Evolutionary conservation across 2,797 vertebrate species (phyloP).

Genomic region (Podarcis siculus): DNA sequence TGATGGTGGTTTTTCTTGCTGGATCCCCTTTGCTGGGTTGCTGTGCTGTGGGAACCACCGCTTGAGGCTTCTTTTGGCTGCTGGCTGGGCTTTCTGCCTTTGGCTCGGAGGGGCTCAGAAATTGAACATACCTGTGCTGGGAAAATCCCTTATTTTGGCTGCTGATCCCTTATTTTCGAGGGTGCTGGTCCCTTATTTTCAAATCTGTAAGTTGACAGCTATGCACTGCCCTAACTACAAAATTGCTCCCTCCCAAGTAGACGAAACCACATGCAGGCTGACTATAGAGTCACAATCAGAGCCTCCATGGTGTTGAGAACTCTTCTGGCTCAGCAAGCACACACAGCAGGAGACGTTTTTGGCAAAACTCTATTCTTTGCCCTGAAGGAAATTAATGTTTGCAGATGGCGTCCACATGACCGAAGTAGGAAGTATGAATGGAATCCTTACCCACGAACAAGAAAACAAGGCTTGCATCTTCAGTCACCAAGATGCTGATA

Average conservation of each 20-base stretch:
- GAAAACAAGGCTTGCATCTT: slow-evolving; percentile 8
- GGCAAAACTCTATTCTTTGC: background rate
- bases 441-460: slow-evolving; percentile 14
- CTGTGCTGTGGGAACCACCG: too few species aligned
- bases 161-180: too few species aligned
- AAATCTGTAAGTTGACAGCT: too few species aligned
- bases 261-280: background rate
- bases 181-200: too few species aligned
- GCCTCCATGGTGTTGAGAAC: background rate
- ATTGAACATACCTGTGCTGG: too few species aligned
- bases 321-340: background rate
- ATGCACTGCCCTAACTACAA: background rate
- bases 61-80: too few species aligned
- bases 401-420: slow-evolving; percentile 11
- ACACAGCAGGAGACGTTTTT: background rate
- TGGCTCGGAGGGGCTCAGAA: too few species aligned
- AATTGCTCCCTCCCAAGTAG: background rate
- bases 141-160: too few species aligned
- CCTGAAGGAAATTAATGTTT: background rate
- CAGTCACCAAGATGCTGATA: slow-evolving; percentile 2
- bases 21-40: too few species aligned
- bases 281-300: fast-evolving
- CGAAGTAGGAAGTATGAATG: background rate
- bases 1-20: too few species aligned
- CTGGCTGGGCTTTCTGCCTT: too few species aligned